Conservation (phyloP, 2,888 invertebrate genomes). For the Aspidiotus destructor region DNA sequence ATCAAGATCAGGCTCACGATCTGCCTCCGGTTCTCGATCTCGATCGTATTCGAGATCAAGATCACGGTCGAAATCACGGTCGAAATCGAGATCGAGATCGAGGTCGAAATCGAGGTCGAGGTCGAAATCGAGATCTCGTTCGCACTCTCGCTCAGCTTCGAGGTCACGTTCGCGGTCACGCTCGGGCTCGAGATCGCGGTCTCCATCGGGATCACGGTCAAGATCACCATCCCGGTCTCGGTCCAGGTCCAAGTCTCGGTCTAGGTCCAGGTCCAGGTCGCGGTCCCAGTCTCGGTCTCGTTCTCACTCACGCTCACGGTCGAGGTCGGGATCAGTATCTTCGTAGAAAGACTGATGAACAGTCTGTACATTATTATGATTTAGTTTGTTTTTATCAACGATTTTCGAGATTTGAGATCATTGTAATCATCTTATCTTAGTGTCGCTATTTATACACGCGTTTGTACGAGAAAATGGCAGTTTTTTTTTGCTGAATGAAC, state of each 20-base stretch:
- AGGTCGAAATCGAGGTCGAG: slow-evolving; percentile 40
- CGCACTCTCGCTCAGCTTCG: slow-evolving; percentile 39
- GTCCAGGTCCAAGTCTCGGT: not conserved
- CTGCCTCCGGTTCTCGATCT: not conserved
- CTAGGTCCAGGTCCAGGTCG: not conserved
- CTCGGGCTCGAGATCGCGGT: slow-evolving; percentile 39
- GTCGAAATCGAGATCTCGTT: slow-evolving; percentile 39
- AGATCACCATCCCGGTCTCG: not conserved
- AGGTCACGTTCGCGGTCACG: slow-evolving; percentile 33
- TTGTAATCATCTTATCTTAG: no score
- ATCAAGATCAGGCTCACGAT: not conserved
- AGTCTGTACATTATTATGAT: no score
- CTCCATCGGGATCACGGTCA: slow-evolving; percentile 22
- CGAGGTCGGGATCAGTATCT: no score
- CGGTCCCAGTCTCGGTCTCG: not conserved
- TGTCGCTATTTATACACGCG: no score
- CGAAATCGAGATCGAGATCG: slow-evolving; percentile 24
- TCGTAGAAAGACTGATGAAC: no score
- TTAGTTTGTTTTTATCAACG: no score
- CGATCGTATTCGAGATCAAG: slow-evolving; percentile 45
- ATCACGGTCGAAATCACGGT: slow-evolving; percentile 44
- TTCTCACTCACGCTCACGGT: no score
- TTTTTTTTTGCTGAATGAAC: no score
- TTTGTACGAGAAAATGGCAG: no score
- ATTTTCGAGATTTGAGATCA: no score